Evolutionary conservation across 2,797 vertebrate genomes (phyloP), one percentile per base, ranked within the genome.

Genomic region (Clamator glandarius): DNA sequence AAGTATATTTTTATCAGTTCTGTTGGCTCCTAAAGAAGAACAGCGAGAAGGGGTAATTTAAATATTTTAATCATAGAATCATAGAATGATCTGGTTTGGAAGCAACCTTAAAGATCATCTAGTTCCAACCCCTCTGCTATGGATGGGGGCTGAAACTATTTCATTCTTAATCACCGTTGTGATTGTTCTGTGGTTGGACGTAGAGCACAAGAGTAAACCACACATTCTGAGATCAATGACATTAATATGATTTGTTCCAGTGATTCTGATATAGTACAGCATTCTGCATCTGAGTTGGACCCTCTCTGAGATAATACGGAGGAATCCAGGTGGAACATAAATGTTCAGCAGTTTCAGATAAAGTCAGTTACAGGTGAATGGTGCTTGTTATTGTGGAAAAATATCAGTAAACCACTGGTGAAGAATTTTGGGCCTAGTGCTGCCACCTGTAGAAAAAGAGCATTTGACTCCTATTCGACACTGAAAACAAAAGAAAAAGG

Each of bases 11-110:
- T 95, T 99, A 10, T 97, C 97, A 0, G 97, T 99, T 72, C 96
- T 98, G 25, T 95, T 99, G 93, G 97, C 98, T 50, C 98, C 98
- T 39, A 99, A 98, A 96, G 98, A 99, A 85, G 98, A 99, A 78
- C 74, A 98, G 68, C 98, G 86, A 93, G 99, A 99, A 95, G 96
- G 90, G 96, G 99, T 99, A 98, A 99, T 98, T 46, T 29, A 84
- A 88, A 35, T 35, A 33, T 50, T 75, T 90, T 63, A 28, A 20
- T 11, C 46, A 48, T 48, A 23, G 21, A 48, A 48, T 48, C 12
- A 24, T 46, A 46, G 8, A 46, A 46, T 48, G 46, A 20, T 48
- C 11, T 23, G 21, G 23, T 11, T 48, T 23, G 9, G 46, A 48
- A 48, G 21, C 19, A 20, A 48, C 46, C 46, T 23, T 48, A 11